Evolutionary conservation across 1,140 invertebrate species (phyloP).

Genomic region (Dreissena polymorpha): DNA sequence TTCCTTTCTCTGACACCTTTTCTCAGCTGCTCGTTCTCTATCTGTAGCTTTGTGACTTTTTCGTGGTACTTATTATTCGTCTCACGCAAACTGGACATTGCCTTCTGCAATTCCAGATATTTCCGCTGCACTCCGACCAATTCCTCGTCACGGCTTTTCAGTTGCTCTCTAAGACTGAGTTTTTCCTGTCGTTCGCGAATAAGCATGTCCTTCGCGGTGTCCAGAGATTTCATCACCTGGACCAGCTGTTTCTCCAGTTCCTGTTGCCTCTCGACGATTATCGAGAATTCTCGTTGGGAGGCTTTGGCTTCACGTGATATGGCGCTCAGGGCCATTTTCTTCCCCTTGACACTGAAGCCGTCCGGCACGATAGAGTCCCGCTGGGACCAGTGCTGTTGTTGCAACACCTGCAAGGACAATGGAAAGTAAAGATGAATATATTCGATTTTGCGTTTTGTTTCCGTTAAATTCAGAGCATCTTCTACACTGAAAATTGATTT

Average conservation of each 20-base stretch:
- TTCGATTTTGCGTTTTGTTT: background rate
- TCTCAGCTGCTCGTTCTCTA: constrained; percentile 64
- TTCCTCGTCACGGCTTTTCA: constrained; percentile 56
- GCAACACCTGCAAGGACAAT: background rate
- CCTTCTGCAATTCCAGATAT: constrained; percentile 64
- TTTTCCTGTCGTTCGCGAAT: constrained; percentile 64
- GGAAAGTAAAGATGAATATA: too few relatives aligned
- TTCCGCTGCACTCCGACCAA: constrained; percentile 61
- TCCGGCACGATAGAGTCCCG: constrained; percentile 31
- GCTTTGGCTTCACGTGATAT: constrained; percentile 62
- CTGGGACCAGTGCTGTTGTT: constrained; percentile 28
- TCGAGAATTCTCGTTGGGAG: constrained; percentile 60
- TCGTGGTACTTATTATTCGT: constrained; percentile 65
- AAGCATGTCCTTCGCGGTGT: constrained; percentile 61
- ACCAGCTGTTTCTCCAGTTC: constrained; percentile 62
- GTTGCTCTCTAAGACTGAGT: constrained; percentile 55
- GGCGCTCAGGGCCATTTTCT: constrained; percentile 62
- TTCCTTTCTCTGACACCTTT: constrained; percentile 54
- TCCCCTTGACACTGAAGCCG: constrained; percentile 56
- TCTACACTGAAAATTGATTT: too few relatives aligned
- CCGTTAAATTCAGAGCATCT: background rate
- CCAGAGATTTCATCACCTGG: constrained; percentile 65
- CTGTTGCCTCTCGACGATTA: constrained; percentile 59
- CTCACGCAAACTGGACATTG: constrained; percentile 62
- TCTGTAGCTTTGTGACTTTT: constrained; percentile 63